Percentiles rank a stretch among this genome's conserved stretches.
These are phyloP conservation scores for Monoplex corrugatus DNA, from an alignment of 2,888 invertebrate species.

Conservation along the genomic window DNA sequence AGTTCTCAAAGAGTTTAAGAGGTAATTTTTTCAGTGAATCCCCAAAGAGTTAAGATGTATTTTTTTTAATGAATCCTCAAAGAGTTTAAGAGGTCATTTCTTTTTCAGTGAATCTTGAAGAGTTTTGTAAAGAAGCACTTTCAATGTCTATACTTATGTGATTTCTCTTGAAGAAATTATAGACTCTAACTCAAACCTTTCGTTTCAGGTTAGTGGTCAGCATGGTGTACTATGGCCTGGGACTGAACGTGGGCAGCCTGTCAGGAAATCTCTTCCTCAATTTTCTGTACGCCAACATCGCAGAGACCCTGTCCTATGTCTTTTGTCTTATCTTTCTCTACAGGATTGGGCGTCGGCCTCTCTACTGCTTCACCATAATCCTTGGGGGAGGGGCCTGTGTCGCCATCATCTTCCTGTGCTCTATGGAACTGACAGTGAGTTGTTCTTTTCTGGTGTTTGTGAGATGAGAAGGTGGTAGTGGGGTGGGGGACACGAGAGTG, in stretches of 20 bases:
- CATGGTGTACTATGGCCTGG: constrained; percentile 73
- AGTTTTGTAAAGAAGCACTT: no score
- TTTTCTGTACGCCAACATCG: constrained; percentile 68
- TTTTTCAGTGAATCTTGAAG: no score
- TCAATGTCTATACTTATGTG: no score
- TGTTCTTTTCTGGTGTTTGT: no score
- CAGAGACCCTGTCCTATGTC: constrained; percentile 69
- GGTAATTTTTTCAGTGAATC: no score
- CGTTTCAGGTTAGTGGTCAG: constrained; percentile 68
- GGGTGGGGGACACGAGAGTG: no score
- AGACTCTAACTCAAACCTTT: neutral
- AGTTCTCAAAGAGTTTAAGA: no score
- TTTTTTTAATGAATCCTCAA: no score
- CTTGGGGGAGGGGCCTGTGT: constrained; percentile 64
- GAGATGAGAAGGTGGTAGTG: no score
- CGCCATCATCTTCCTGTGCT: constrained; percentile 60
- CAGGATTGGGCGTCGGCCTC: constrained; percentile 65
- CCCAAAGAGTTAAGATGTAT: no score
- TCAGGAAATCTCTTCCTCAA: constrained; percentile 72
- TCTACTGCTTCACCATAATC: constrained; percentile 64
- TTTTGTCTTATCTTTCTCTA: constrained; percentile 67
- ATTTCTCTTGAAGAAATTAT: no score
- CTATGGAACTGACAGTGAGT: constrained; percentile 47
- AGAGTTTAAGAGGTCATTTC: no score
- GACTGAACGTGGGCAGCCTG: constrained; percentile 67